Evolutionary conservation across 2,888 invertebrate species (phyloP).

Genomic region (Tachina lurida): DNA sequence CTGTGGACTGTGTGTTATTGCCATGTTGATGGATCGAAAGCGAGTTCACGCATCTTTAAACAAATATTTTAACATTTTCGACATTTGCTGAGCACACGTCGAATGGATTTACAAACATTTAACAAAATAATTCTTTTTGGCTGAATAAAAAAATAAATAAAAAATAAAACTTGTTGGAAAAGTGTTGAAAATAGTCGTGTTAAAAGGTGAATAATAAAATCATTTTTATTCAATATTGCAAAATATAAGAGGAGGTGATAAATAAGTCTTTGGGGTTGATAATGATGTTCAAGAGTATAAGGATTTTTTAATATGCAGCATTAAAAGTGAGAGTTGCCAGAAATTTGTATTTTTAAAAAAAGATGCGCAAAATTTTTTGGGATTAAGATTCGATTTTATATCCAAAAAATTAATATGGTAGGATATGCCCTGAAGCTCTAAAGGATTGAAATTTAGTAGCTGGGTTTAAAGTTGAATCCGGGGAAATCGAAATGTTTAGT

Average conservation of each 20-base stretch:
- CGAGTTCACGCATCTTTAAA: constrained; percentile 73
- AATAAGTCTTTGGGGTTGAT: constrained; percentile 3
- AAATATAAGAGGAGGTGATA: background rate
- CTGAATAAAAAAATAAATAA: constrained; percentile 5
- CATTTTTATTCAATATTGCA: constrained; percentile 41
- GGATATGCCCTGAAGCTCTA: no score
- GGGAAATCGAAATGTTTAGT: no score
- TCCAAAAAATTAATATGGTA: background rate
- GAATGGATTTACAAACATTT: constrained; percentile 77
- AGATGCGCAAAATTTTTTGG: background rate
- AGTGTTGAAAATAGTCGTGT: background rate
- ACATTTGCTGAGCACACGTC: constrained; percentile 77
- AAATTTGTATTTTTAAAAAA: background rate
- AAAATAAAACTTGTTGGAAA: background rate
- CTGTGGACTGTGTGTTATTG: constrained; percentile 21
- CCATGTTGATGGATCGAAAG: constrained; percentile 34
- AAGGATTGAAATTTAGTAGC: no score
- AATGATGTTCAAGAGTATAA: constrained; percentile 3
- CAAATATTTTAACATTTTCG: constrained; percentile 79
- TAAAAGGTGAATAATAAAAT: constrained; percentile 39
- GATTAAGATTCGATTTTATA: no score
- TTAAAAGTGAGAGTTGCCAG: constrained; percentile 1
- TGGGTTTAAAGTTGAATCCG: no score
- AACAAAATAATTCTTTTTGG: constrained; percentile 8
- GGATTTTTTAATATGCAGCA: constrained; percentile 21